phyloP scores from a whole-genome alignment of 1,140 invertebrate species.

The Amyelois transitella region DNA sequence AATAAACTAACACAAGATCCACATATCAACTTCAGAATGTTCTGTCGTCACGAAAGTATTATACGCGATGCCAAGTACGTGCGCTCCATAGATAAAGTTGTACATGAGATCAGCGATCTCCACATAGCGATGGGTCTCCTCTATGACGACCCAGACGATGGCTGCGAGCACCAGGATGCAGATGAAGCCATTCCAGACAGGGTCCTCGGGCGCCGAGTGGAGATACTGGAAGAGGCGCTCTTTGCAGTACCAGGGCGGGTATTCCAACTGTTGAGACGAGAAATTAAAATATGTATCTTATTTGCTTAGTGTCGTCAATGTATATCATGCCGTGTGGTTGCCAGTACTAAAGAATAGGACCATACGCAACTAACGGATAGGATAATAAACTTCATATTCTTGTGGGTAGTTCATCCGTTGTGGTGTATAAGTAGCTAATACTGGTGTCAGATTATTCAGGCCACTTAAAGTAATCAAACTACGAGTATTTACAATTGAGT shows the following conservation, averaged over 20 bases:
- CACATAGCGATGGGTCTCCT: constrained; percentile 4
- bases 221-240: constrained; percentile 20
- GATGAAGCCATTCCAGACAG: constrained; percentile 39
- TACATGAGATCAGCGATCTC: constrained; percentile 22
- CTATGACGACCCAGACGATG: constrained; percentile 20
- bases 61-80: constrained; percentile 26
- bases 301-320: no score
- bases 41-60: constrained; percentile 15
- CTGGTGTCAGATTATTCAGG: no score
- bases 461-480: no score
- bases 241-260: constrained; percentile 25
- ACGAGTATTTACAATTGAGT: no score
- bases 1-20: constrained; percentile 21
- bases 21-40: constrained; percentile 14
- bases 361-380: no score
- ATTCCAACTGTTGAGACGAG: constrained; percentile 19
- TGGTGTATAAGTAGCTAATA: no score
- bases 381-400: no score
- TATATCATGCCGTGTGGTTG: no score
- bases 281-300: no score
- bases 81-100: constrained; percentile 33
- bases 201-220: constrained; percentile 31
- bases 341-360: no score
- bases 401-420: no score
- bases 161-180: constrained; percentile 24